Evolutionary conservation across 2,888 invertebrate species (phyloP).

Genomic region (Drosophila kambysellisi): DNA sequence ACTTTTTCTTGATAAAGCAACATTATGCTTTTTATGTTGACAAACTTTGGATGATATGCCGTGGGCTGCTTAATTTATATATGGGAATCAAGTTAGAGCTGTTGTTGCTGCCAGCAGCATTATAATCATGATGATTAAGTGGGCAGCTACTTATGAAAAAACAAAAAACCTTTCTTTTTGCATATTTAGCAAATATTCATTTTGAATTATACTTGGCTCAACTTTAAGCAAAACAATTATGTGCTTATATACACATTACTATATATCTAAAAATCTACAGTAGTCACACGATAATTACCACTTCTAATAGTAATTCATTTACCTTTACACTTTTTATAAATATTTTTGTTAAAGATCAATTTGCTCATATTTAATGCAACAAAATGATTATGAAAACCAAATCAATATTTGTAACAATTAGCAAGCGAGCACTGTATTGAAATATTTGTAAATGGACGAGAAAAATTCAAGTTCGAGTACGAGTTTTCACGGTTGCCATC

Average conservation of each 20-base stretch:
- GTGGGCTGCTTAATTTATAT: slow-evolving; percentile 37
- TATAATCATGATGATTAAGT: slow-evolving; percentile 36
- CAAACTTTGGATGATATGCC: slow-evolving; percentile 26
- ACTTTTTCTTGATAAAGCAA: slow-evolving; percentile 24
- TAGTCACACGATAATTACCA: not conserved
- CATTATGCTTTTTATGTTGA: slow-evolving; percentile 44
- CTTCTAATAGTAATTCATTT: not conserved
- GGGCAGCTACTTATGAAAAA: slow-evolving; percentile 8
- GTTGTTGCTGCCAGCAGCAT: slow-evolving; percentile 1
- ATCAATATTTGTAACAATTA: not conserved
- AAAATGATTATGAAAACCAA: not conserved
- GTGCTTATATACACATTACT: not conserved
- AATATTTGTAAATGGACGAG: slow-evolving; percentile 5
- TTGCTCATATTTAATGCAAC: not conserved
- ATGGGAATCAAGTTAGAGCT: slow-evolving; percentile 24
- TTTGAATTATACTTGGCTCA: slow-evolving; percentile 13
- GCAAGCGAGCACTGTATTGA: not conserved
- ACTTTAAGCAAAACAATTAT: slow-evolving; percentile 4
- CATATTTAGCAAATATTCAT: slow-evolving; percentile 19
- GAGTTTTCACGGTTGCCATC: slow-evolving; percentile 17
- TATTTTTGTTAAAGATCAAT: not conserved
- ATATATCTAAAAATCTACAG: not conserved
- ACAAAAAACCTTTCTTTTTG: slow-evolving; percentile 3
- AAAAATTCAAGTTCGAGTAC: slow-evolving; percentile 27
- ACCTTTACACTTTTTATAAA: not conserved